A percentile compares a stretch with the other conserved stretches of the same genome.
Conservation (phyloP, 2,888 invertebrate species). For the Atethmia centrago region DNA sequence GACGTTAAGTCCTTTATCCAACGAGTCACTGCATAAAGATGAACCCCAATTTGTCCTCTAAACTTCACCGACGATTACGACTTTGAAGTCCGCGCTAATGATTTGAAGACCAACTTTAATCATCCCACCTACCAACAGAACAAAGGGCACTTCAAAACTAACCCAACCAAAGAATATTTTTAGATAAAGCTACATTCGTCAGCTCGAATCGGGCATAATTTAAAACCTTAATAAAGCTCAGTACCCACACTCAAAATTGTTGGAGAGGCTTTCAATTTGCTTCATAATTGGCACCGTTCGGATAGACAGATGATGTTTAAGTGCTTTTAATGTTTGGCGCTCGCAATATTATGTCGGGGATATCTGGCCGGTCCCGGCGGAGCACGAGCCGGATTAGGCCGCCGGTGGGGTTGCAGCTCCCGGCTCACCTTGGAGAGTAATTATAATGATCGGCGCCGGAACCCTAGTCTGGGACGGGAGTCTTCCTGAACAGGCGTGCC, state of each 20-base stretch:
- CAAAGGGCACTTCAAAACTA: constrained; percentile 62
- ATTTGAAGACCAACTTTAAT: constrained; percentile 57
- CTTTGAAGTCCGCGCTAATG: constrained; percentile 67
- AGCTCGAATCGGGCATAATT: constrained; percentile 66
- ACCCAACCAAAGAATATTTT: constrained; percentile 54
- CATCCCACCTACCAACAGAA: constrained; percentile 52
- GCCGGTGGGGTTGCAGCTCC: constrained; percentile 84
- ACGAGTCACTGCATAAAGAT: constrained; percentile 68
- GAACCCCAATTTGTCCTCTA: constrained; percentile 65
- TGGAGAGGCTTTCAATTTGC: constrained; percentile 81
- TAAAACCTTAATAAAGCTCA: constrained; percentile 77
- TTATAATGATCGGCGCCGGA: constrained; percentile 90
- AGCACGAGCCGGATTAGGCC: constrained; percentile 84
- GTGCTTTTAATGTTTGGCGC: constrained; percentile 84
- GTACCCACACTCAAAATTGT: constrained; percentile 74
- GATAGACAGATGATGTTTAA: constrained; percentile 83
- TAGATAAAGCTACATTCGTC: constrained; percentile 66
- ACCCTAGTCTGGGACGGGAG: constrained; percentile 87
- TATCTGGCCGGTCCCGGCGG: constrained; percentile 84
- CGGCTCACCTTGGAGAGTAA: constrained; percentile 90
- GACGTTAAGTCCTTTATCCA: constrained; percentile 58
- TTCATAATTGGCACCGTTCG: constrained; percentile 82
- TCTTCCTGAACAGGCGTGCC: constrained; percentile 89
- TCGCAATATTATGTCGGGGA: constrained; percentile 82
- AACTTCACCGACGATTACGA: constrained; percentile 69